Evolutionary conservation across 2,113 vertebrate species (phyloP).

Genomic region (Daphoenositta chrysoptera): DNA sequence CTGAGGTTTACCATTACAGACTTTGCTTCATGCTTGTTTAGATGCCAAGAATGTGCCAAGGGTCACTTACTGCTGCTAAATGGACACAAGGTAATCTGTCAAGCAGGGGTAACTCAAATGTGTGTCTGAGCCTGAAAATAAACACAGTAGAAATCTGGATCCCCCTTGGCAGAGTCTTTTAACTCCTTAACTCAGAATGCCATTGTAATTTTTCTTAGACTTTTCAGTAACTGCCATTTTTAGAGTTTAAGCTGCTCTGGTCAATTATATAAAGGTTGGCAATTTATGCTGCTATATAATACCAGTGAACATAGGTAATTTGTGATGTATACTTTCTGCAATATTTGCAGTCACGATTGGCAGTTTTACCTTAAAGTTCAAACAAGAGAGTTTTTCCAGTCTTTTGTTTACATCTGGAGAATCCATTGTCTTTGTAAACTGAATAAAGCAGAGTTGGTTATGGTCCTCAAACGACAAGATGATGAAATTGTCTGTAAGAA

Average conservation of each 20-base stretch:
- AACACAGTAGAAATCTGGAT: neutral
- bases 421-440: constrained; percentile 83
- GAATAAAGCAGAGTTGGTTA: constrained; percentile 87
- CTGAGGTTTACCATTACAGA: neutral
- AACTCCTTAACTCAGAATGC: neutral
- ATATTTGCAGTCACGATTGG: neutral
- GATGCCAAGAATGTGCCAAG: constrained; percentile 23
- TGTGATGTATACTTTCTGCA: neutral
- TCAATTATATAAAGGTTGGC: neutral
- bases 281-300: neutral
- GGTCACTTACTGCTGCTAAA: constrained; percentile 6
- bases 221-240: neutral
- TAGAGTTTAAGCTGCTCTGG: neutral
- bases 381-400: constrained; percentile 86
- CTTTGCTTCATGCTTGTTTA: constrained; percentile 36
- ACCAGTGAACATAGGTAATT: neutral
- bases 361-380: constrained; percentile 85
- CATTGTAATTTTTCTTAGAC: neutral
- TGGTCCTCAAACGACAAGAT: constrained; percentile 89
- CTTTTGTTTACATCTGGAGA: constrained; percentile 77
- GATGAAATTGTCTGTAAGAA: constrained; percentile 87
- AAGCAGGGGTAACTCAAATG: neutral
- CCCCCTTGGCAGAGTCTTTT: neutral
- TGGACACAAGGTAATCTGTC: constrained; percentile 2
- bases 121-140: neutral